Base-by-base conservation (phyloP, 2,113 vertebrate genomes). In the Oceanites oceanicus region DNA sequence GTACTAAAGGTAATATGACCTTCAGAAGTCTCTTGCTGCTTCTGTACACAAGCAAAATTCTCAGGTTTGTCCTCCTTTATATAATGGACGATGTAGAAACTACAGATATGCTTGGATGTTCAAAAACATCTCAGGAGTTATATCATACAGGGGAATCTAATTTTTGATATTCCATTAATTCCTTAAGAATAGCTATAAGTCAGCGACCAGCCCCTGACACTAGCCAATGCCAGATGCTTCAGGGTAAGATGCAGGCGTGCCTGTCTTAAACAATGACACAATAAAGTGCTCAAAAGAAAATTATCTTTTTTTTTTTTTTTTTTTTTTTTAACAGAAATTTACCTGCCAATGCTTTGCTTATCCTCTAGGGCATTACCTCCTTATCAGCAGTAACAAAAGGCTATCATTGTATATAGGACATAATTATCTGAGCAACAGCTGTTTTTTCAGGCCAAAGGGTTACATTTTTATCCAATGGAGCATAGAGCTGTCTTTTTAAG, bases 381-480 rank as follows among this genome's bases (percentile, higher is more conserved):
- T 95, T 94, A 90, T 79, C 92, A 88, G 30, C 70, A 85, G 40
- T 21, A 87, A 52, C 63, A 94, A 95, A 92, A 81, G 79, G 52
- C 68, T 91, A 27, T 84, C 79, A 27, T 21, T 95, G 52, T 78
- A 61, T 49, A 61, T 47, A 81, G 52, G 83, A 81, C 63, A 50
- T 34, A 67, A 68, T 95, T 96, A 94, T 86, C 92, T 91, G 62
- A 49, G 49, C 40, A 94, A 71, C 83, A 92, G 68, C 62, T 84
- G 65, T 16, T 44, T 91, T 88, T 83, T 62, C 49, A 89, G 70
- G 44, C 47, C 76, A 92, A 47, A 94, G 49, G 88, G 86, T 83
- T 90, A 83, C 22, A 42, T 85, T 93, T 95, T 84, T 65, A 74
- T 63, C 80, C 91, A 87, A 34, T 75, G 26, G 56, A 95, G 71